phyloP scores from a whole-genome alignment of 2,113 vertebrate genomes.

The Propithecus coquereli region DNA sequence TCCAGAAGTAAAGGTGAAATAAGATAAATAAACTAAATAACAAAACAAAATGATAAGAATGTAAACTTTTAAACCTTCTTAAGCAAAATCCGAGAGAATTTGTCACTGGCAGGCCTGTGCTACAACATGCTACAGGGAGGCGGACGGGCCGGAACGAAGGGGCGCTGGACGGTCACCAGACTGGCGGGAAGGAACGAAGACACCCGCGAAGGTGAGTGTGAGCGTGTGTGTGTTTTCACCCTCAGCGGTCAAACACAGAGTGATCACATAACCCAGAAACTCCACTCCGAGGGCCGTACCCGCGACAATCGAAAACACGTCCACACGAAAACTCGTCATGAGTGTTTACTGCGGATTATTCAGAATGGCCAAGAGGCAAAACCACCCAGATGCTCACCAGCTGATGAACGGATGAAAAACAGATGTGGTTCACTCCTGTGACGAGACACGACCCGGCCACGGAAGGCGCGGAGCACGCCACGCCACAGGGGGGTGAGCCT shows the following conservation, averaged over 20 bases:
- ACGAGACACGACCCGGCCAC: accelerated
- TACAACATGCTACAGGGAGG: not conserved
- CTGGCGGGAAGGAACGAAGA: too few species aligned
- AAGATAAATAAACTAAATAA: not conserved
- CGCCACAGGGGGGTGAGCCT: not conserved
- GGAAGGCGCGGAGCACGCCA: not conserved
- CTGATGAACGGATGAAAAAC: too few species aligned
- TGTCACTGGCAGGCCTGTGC: not conserved
- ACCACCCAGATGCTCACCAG: not conserved
- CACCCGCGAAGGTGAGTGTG: not conserved
- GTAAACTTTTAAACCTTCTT: not conserved
- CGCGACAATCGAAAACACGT: not conserved
- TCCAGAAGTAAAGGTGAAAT: not conserved
- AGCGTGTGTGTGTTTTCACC: not conserved
- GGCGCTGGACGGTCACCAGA: not conserved
- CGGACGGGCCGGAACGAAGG: not conserved
- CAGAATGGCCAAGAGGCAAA: not conserved
- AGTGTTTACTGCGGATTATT: not conserved
- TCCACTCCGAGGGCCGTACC: not conserved
- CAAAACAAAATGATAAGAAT: not conserved
- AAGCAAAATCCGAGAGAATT: not conserved
- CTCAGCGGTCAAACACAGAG: not conserved
- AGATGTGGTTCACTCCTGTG: not conserved
- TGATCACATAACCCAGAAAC: not conserved
- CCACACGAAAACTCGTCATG: not conserved